These are phyloP conservation scores for Edolisoma coerulescens DNA, from an alignment of 2,113 vertebrate species.

Conservation along the genomic window DNA sequence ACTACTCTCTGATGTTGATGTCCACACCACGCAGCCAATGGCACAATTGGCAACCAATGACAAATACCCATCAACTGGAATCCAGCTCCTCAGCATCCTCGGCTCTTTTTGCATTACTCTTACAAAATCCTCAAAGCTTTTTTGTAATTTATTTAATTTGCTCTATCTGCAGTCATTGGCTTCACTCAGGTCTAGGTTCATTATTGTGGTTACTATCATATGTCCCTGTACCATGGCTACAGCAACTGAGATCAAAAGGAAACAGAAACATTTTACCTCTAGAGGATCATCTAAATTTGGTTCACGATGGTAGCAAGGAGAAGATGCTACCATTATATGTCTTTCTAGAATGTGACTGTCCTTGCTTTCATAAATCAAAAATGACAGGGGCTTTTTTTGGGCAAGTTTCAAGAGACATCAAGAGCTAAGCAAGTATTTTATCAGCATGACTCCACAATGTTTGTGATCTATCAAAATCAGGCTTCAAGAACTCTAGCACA, in stretches of 20 bases:
- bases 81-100: background rate
- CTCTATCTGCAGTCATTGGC: background rate
- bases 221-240: background rate
- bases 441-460: rapidly evolving
- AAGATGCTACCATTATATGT: background rate
- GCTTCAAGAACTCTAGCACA: background rate
- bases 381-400: rapidly evolving
- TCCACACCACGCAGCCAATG: rapidly evolving
- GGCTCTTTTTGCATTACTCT: background rate
- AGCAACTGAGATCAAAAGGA: background rate
- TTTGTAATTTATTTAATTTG: background rate
- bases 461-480: background rate
- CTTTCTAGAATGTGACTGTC: background rate
- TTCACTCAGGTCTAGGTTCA: background rate
- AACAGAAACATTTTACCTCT: background rate
- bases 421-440: background rate
- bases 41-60: background rate
- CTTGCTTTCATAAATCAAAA: background rate
- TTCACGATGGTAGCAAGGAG: background rate
- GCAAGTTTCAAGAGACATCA: background rate
- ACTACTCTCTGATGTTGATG: background rate
- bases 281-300: background rate
- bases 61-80: background rate
- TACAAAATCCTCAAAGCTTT: background rate
- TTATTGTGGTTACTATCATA: background rate